Evolutionary conservation across 2,888 invertebrate species (phyloP), one percentile per base, ranked within the genome.

Genomic region (Barypeithes pellucidus): DNA sequence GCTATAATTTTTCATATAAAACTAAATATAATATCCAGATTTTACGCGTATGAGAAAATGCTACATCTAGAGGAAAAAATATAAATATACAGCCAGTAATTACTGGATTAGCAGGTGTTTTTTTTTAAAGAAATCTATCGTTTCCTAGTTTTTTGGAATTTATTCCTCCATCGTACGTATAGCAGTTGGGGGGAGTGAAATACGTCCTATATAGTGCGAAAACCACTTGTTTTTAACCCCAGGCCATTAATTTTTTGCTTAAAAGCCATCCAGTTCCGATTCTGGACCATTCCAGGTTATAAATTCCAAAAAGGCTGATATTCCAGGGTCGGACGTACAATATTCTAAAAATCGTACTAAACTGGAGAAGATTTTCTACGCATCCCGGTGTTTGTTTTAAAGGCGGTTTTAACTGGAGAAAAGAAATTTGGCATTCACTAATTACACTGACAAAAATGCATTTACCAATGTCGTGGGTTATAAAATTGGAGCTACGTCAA

Each of bases 241-340:
- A 14, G 52, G 52, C 52, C 52, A 29, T 52, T 52, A 52, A 52
- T 52, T 52, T 52, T 52, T 52, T 16, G 43, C n/a, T 52, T 50
- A 50, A 52, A 52, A 52, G 52, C 52, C 24, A 52, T 52, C 52
- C 52, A 14, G 29, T 52, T 29, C 29, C 52, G 14, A 52, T 52
- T 52, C 29, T 29, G n/a, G 24, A 14, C 52, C 29, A 29, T 52
- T 29, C 52, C 14, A 14, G 7, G 24, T 29, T 29, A 52, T 52
- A 52, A 24, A 52, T 52, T 52, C 14, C 24, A 29, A 14, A 52
- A 52, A 52, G 14, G 29, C 29, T 24, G 14, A n/a, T 12, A 8
- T 1, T 0, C 8, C 47, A 52, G 52, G 29, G 29, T 1, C n/a
- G 52, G 52, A 52, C 18, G 2, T 45, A 41, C 41, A 41, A 9